phyloP scores from a whole-genome alignment of 2,888 invertebrate species.

The Oxycera nigricornis region DNA sequence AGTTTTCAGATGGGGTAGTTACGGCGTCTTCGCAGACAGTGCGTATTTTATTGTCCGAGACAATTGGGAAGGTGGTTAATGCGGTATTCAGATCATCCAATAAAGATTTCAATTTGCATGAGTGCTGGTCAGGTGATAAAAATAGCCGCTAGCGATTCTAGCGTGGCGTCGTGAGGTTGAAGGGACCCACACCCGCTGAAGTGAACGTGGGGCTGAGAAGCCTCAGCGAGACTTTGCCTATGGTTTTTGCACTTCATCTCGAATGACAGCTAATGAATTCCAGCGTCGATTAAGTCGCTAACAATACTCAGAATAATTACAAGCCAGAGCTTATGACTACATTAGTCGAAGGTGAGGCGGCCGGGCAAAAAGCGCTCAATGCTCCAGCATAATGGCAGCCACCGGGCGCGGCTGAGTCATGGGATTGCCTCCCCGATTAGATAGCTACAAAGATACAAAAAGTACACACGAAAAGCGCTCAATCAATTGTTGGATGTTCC shows the following conservation, averaged over 20 bases:
- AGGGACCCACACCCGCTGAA: not conserved
- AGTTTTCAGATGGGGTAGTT: not conserved
- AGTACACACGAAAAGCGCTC: not conserved
- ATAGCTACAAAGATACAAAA: not conserved
- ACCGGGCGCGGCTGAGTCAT: not conserved
- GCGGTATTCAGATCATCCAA: conserved; percentile 5
- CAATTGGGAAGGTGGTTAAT: not conserved
- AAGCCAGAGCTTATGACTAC: not conserved
- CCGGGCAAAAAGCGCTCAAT: not conserved
- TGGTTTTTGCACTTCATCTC: not conserved
- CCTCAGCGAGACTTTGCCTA: not conserved
- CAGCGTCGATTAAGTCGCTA: not conserved
- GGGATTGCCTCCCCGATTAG: not conserved
- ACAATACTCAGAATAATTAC: conserved; percentile 8
- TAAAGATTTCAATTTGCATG: conserved; percentile 4
- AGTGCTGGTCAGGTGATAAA: not conserved
- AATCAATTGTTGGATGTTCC: conserved; percentile 7
- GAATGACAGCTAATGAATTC: conserved; percentile 4
- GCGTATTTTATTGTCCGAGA: not conserved
- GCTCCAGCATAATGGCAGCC: not conserved
- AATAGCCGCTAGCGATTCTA: not conserved
- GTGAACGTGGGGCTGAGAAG: not conserved
- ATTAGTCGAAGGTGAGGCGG: not conserved
- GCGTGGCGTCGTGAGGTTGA: too few species aligned
- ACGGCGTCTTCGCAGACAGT: too few species aligned